Conservation (phyloP, 1,140 invertebrate species). For the Drosophila lowei region DNA sequence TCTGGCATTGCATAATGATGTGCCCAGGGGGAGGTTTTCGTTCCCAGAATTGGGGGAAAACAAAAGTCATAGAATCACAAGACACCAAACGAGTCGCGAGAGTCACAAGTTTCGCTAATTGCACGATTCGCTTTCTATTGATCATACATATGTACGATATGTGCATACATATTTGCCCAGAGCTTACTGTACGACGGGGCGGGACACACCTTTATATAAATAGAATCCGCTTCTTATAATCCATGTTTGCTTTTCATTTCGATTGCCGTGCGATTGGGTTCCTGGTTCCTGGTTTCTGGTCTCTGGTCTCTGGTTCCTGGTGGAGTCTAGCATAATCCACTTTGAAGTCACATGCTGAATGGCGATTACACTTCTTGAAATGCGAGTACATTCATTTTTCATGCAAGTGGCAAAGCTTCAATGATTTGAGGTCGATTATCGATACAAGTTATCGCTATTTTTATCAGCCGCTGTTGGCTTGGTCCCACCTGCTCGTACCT, state of each 20-base stretch:
- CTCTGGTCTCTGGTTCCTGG: too few species aligned
- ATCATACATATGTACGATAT: not conserved
- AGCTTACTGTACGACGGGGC: not conserved
- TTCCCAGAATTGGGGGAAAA: not conserved
- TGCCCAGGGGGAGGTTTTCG: too few species aligned
- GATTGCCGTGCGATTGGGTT: not conserved
- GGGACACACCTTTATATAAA: slow-evolving; percentile 20
- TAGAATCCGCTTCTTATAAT: not conserved
- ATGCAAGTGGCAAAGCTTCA: too few species aligned
- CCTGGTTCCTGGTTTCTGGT: too few species aligned
- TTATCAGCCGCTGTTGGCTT: too few species aligned
- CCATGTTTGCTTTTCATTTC: slow-evolving; percentile 2
- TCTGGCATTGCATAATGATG: slow-evolving; percentile 19
- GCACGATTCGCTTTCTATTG: not conserved
- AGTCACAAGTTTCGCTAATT: slow-evolving; percentile 25
- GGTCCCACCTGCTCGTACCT: too few species aligned
- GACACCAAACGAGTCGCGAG: not conserved
- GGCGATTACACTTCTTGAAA: too few species aligned
- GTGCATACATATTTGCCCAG: slow-evolving; percentile 19
- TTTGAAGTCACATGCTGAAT: too few species aligned
- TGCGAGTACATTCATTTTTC: too few species aligned
- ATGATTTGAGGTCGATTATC: too few species aligned
- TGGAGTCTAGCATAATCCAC: too few species aligned
- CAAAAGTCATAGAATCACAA: slow-evolving; percentile 5
- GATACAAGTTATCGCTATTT: too few species aligned